Conservation (phyloP, 2,113 vertebrate species). For the Speoplatyrhinus poulsoni region DNA sequence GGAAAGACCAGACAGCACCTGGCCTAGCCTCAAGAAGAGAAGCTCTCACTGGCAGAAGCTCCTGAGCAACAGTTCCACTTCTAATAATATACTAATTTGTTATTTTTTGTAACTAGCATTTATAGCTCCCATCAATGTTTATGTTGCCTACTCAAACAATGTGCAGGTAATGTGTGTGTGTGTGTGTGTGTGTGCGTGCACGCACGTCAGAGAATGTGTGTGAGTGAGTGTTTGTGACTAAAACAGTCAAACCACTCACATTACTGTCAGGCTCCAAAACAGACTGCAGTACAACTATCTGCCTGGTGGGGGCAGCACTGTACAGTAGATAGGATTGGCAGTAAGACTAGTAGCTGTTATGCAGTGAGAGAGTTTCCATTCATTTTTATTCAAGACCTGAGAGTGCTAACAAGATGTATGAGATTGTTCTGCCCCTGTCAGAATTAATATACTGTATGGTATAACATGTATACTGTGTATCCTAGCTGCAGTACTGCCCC, state of each 20-base stretch:
- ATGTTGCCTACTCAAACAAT: too few relatives aligned
- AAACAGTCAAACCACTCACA: constrained; percentile 17
- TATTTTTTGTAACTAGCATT: too few relatives aligned
- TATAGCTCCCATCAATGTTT: too few relatives aligned
- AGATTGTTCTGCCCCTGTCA: not conserved
- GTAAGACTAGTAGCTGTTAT: not conserved
- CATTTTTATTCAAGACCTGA: not conserved
- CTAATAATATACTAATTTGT: too few relatives aligned
- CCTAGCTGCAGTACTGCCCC: constrained; percentile 61
- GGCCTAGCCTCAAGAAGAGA: too few relatives aligned
- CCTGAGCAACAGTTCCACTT: too few relatives aligned
- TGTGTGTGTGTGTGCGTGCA: too few relatives aligned
- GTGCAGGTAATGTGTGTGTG: too few relatives aligned
- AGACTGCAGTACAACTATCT: constrained; percentile 20
- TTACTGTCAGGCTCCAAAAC: constrained; percentile 9
- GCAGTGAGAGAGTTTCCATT: not conserved
- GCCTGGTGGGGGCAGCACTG: constrained; percentile 17
- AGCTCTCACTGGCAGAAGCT: too few relatives aligned
- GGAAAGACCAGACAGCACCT: too few relatives aligned
- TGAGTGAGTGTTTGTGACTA: constrained; percentile 7
- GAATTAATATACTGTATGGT: constrained; percentile 3
- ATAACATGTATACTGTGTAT: not conserved
- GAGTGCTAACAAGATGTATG: constrained; percentile 12
- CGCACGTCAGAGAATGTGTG: too few relatives aligned
- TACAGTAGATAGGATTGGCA: not conserved